Base-by-base conservation (phyloP, 2,113 vertebrate genomes). In the Ranitomeya variabilis region DNA sequence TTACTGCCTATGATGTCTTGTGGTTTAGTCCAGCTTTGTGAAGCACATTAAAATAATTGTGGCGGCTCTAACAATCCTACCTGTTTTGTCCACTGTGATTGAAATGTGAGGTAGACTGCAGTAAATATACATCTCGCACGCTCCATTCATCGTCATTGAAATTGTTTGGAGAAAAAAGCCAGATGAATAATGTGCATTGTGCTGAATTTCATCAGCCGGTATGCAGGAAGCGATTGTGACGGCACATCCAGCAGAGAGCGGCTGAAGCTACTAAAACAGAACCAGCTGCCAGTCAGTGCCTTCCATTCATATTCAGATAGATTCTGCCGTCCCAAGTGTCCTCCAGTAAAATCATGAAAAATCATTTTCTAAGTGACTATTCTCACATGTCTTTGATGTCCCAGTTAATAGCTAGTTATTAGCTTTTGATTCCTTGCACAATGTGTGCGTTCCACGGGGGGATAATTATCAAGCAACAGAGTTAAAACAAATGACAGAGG, bases 371-470 rank as follows among this genome's bases (percentile, higher is more conserved):
- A 80, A 79, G 86, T 87, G 86, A 79, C 62, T 80, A 87, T 80
- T 80, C 86, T 87, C 77, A 57, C 77, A 80, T 79, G 59, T 78
- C 85, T 80, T 87, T 87, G 74, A 87, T 87, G 85, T 87, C 74
- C 85, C 85, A 87, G 78, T 87, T 87, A 87, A 87, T 87, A 87
- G 77, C 78, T 59, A 21, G 86, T 80, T 79, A 87, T 87, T 87
- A 87, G 86, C 77, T 79, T 87, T 59, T 87, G 86, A 87, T 87
- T 87, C 76, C 73, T 66, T 87, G 76, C 86, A 87, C 86, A 87
- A 87, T 80, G 86, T 80, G 77, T 69, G 78, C 64, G 76, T 80
- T 80, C 86, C 86, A 87, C 86, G n/a, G 62, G 86, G 86, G 86
- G 78, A 87, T 87, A 80, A 87, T 87, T 87, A 80, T 85, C 76